Evolutionary conservation across 2,888 invertebrate genomes (phyloP).

Genomic region (Calliopum simillimum): DNA sequence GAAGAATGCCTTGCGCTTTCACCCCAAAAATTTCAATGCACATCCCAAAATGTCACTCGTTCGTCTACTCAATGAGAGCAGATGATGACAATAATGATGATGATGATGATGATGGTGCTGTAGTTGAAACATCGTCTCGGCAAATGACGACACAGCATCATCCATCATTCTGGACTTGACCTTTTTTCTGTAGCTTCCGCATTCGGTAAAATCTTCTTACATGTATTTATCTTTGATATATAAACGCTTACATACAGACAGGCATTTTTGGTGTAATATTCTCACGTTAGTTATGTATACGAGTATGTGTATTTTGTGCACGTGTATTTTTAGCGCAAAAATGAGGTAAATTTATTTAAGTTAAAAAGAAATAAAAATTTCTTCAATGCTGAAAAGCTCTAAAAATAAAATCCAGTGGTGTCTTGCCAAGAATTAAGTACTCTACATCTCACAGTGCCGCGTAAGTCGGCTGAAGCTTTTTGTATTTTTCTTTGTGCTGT

Average conservation of each 20-base stretch:
- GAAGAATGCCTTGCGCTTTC: background rate
- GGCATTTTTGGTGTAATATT: too few species aligned
- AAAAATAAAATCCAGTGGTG: too few species aligned
- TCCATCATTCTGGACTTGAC: conserved; percentile 68
- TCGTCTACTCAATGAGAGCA: conserved; percentile 41
- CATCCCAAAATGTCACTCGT: conserved; percentile 54
- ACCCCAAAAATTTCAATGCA: conserved; percentile 31
- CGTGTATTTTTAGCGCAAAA: background rate
- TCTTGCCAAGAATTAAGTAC: too few species aligned
- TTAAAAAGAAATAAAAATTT: conserved; percentile 12
- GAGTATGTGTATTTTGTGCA: conserved; percentile 8
- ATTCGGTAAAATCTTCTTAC: conserved; percentile 1
- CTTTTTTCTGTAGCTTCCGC: conserved; percentile 63
- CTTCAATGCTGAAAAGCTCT: background rate
- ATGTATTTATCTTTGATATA: background rate
- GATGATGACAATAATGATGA: conserved; percentile 22
- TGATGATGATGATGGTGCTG: conserved; percentile 4
- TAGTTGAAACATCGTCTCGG: conserved; percentile 43
- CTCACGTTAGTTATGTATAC: too few species aligned
- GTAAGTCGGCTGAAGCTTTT: too few species aligned
- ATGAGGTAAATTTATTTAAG: conserved; percentile 5
- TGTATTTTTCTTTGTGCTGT: too few species aligned
- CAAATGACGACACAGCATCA: conserved; percentile 61
- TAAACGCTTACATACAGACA: conserved; percentile 1
- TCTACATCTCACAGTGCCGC: too few species aligned